Percentiles rank a stretch among this genome's conserved stretches.
Evolutionary conservation across 1,140 invertebrate genomes (phyloP).

Genomic region (Antheraea mylitta): DNA sequence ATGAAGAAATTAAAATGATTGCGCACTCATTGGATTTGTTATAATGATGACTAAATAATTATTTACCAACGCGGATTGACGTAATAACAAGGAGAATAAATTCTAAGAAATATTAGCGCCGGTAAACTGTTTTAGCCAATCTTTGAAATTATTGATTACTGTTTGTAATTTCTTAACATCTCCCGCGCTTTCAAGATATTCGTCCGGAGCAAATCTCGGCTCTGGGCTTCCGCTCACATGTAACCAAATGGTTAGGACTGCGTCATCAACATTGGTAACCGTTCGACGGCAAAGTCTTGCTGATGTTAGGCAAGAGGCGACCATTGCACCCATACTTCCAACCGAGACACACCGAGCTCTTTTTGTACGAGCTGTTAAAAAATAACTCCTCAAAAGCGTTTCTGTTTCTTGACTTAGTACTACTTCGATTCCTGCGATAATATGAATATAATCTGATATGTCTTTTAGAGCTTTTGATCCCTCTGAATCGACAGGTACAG

Average conservation of each 20-base stretch:
- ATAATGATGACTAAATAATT: neutral
- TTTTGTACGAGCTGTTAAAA: conserved; percentile 56
- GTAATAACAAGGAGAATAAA: neutral
- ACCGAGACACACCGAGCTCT: conserved; percentile 44
- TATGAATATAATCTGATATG: conserved; percentile 46
- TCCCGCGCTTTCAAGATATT: conserved; percentile 54
- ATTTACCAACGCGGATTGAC: neutral
- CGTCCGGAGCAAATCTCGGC: conserved; percentile 56
- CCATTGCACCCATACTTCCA: conserved; percentile 48
- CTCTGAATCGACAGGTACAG: conserved; percentile 28
- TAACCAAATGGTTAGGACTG: conserved; percentile 66
- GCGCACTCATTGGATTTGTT: neutral
- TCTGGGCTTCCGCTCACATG: conserved; percentile 55
- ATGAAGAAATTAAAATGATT: neutral
- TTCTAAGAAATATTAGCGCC: conserved; percentile 22
- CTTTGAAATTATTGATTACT: conserved; percentile 48
- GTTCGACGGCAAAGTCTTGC: conserved; percentile 57
- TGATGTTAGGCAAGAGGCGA: conserved; percentile 46
- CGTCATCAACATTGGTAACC: conserved; percentile 52
- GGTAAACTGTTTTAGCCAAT: conserved; percentile 61
- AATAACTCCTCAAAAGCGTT: conserved; percentile 52
- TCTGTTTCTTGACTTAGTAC: conserved; percentile 39
- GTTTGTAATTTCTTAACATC: conserved; percentile 49
- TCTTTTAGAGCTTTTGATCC: conserved; percentile 50
- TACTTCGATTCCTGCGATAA: conserved; percentile 52